These are phyloP conservation scores for Siphonodentalium dalli DNA, from an alignment of 2,888 invertebrate species.

Conservation along the genomic window DNA sequence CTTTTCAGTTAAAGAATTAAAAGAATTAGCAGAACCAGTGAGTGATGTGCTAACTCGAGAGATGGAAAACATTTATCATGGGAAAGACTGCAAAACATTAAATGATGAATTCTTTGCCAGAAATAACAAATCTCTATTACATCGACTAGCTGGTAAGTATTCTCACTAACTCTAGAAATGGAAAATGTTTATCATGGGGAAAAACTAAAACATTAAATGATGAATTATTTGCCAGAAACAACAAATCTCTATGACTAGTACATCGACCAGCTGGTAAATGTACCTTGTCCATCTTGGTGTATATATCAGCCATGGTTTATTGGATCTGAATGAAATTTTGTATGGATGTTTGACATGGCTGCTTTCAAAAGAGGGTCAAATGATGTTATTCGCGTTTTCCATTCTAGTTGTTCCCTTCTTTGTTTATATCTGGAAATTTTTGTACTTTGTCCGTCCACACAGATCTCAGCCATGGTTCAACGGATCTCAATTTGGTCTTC, in stretches of 20 bases:
- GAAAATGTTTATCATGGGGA: slow-evolving; percentile 69
- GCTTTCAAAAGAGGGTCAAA: too few relatives aligned
- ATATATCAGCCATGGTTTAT: neutral
- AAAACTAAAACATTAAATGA: slow-evolving; percentile 73
- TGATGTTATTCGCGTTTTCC: too few relatives aligned
- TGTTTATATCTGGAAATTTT: too few relatives aligned
- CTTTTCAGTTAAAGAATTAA: slow-evolving; percentile 36
- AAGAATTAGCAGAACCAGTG: slow-evolving; percentile 48
- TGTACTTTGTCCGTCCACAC: too few relatives aligned
- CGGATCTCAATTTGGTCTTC: too few relatives aligned
- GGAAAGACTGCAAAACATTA: slow-evolving; percentile 70
- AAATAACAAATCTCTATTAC: slow-evolving; percentile 74
- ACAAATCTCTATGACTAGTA: slow-evolving; percentile 67
- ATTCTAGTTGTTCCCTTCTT: too few relatives aligned
- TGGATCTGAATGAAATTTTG: neutral
- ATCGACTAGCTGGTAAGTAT: slow-evolving; percentile 76
- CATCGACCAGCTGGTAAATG: neutral
- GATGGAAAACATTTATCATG: slow-evolving; percentile 68
- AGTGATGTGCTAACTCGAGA: slow-evolving; percentile 64
- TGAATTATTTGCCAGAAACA: slow-evolving; percentile 73
- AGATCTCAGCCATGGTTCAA: too few relatives aligned
- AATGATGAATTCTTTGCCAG: slow-evolving; percentile 77
- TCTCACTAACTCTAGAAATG: neutral
- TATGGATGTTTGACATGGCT: too few relatives aligned
- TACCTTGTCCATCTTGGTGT: neutral